phyloP scores from a whole-genome alignment of 2,797 vertebrate genomes.

The Balearica regulorum region DNA sequence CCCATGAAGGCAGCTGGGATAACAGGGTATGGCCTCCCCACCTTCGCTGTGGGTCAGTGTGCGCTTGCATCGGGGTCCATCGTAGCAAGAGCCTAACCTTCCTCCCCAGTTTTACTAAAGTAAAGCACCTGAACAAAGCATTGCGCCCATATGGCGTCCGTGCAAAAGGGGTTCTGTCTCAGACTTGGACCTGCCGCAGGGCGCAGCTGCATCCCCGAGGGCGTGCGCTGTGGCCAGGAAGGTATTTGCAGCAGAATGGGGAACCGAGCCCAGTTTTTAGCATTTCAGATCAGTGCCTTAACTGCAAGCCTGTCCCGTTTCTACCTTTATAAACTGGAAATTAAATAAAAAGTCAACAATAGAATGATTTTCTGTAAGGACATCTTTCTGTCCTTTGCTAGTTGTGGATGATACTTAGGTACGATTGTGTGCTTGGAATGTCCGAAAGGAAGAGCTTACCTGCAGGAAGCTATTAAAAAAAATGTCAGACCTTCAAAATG shows the following conservation, averaged over 20 bases:
- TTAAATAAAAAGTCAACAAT: not conserved
- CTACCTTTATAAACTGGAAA: not conserved
- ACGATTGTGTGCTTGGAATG: not conserved
- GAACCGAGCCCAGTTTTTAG: not conserved
- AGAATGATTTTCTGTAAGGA: not conserved
- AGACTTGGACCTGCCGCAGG: not conserved
- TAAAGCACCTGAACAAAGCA: not conserved
- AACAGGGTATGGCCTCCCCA: too few species aligned
- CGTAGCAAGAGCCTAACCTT: not conserved
- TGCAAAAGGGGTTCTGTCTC: not conserved
- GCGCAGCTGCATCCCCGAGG: rapidly evolving
- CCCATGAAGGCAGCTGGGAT: not conserved
- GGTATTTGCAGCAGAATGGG: not conserved
- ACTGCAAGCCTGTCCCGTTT: not conserved
- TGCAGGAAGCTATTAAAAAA: not conserved
- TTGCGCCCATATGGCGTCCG: rapidly evolving
- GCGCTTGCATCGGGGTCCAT: not conserved
- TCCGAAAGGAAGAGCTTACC: not conserved
- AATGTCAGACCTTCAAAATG: not conserved
- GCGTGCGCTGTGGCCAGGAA: rapidly evolving
- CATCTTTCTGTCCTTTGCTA: not conserved
- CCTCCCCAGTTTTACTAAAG: not conserved
- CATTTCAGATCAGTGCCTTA: not conserved
- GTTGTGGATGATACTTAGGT: not conserved
- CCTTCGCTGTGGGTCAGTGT: not conserved